These are phyloP conservation scores for Brachionus plicatilis DNA, from an alignment of 1,140 invertebrate genomes.

Conservation along the genomic window DNA sequence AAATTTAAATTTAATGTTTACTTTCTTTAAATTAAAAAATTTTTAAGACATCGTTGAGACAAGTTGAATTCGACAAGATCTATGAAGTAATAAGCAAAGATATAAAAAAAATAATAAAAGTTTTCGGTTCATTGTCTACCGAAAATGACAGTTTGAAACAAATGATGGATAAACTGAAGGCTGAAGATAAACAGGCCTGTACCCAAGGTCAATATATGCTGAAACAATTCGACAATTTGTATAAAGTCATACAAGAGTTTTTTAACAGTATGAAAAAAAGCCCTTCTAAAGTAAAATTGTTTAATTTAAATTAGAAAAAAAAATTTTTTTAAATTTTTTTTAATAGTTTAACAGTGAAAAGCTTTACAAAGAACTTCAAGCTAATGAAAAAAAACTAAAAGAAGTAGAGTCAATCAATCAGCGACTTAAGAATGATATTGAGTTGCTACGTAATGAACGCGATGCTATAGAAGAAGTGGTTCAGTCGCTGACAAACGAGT, in stretches of 20 bases:
- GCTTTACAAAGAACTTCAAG: not conserved
- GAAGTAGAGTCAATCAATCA: not conserved
- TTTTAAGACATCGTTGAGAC: not conserved
- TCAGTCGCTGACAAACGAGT: not conserved
- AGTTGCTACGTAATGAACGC: not conserved
- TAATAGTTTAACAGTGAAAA: slow-evolving; percentile 2
- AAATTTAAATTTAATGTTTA: too few relatives aligned
- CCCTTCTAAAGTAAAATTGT: not conserved
- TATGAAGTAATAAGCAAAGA: slow-evolving; percentile 2
- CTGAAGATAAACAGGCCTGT: not conserved
- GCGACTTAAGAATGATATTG: not conserved
- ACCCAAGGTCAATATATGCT: slow-evolving; percentile 15
- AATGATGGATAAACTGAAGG: not conserved
- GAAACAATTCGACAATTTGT: slow-evolving; percentile 4
- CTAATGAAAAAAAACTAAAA: slow-evolving; percentile 1
- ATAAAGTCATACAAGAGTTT: not conserved
- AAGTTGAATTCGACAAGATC: not conserved
- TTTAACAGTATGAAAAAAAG: not conserved
- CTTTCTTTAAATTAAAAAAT: not conserved
- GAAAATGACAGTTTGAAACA: not conserved
- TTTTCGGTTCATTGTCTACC: not conserved
- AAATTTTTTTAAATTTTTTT: not conserved
- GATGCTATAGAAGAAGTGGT: slow-evolving; percentile 4
- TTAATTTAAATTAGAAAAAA: not conserved
- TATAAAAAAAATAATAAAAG: slow-evolving; percentile 8